A percentile compares a stretch with the other conserved stretches of the same genome.
phyloP scores from a whole-genome alignment of 2,888 invertebrate species.

The Nymphalis urticae region DNA sequence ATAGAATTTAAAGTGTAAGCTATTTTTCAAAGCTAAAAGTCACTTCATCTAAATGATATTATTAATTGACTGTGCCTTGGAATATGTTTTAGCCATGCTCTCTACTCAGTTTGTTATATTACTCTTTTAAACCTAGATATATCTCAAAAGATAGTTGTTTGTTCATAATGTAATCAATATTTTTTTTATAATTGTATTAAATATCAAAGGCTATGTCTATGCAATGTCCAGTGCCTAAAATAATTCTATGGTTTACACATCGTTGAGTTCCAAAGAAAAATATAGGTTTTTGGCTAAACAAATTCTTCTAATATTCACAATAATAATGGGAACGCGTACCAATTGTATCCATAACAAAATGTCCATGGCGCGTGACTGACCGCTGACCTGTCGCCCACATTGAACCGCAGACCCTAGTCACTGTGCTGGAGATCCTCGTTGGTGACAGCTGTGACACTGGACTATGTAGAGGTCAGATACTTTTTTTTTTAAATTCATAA shows the following conservation, averaged over 20 bases:
- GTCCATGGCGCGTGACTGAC: slow-evolving; percentile 54
- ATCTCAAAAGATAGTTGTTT: too few species aligned
- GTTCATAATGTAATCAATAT: too few species aligned
- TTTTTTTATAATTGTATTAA: neutral
- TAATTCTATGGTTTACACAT: neutral
- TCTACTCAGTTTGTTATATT: too few species aligned
- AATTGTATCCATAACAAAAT: slow-evolving; percentile 48
- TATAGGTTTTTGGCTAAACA: neutral
- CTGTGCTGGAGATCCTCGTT: slow-evolving; percentile 44
- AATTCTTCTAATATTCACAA: slow-evolving; percentile 20
- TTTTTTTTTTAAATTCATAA: neutral
- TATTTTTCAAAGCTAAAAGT: too few species aligned
- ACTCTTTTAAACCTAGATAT: too few species aligned
- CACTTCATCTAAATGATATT: too few species aligned
- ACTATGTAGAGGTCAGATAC: slow-evolving; percentile 45
- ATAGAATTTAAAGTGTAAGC: too few species aligned
- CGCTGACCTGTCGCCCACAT: slow-evolving; percentile 35
- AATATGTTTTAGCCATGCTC: too few species aligned
- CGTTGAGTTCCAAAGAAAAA: neutral
- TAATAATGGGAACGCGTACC: slow-evolving; percentile 51
- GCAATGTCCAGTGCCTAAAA: too few species aligned
- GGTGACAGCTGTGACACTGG: slow-evolving; percentile 35
- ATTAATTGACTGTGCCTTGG: too few species aligned
- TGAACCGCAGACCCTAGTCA: slow-evolving; percentile 39
- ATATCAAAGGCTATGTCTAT: neutral